A percentile compares a stretch with the other conserved stretches of the same genome.
phyloP scores from a whole-genome alignment of 2,888 invertebrate species.

The Carabus problematicus region DNA sequence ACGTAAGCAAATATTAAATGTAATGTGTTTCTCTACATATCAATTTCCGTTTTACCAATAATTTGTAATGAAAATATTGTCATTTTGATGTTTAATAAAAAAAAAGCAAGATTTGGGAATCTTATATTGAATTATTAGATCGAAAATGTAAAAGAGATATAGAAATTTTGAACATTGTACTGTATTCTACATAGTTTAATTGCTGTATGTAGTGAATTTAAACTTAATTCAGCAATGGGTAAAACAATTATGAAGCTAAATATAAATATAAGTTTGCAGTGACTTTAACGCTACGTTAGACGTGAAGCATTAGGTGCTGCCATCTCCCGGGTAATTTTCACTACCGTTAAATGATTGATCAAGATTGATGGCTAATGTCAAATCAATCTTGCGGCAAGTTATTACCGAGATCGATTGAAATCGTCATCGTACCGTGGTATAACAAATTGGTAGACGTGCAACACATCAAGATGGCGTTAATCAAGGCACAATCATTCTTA shows the following conservation, averaged over 20 bases:
- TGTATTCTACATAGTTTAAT: too few species aligned
- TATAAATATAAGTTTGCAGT: not conserved
- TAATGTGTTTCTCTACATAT: too few species aligned
- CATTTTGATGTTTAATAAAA: too few species aligned
- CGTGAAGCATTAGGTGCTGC: not conserved
- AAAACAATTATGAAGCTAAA: not conserved
- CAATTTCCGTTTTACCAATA: too few species aligned
- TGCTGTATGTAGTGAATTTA: too few species aligned
- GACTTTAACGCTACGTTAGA: constrained; percentile 9
- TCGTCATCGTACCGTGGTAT: constrained; percentile 2
- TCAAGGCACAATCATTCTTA: constrained; percentile 29
- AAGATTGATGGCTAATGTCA: constrained; percentile 39
- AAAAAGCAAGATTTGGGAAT: too few species aligned
- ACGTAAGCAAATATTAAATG: too few species aligned
- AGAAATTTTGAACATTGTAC: too few species aligned
- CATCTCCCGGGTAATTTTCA: not conserved
- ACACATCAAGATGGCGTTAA: constrained; percentile 28
- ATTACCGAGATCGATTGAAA: constrained; percentile 28
- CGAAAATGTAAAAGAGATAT: too few species aligned
- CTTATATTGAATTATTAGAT: too few species aligned
- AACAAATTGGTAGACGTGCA: constrained; percentile 27
- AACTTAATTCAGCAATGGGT: too few species aligned
- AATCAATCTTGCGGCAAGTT: constrained; percentile 31
- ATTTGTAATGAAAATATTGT: too few species aligned
- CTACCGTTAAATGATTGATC: constrained; percentile 30